Conservation (phyloP, 1,140 invertebrate species). For the Subanguina moxae region DNA sequence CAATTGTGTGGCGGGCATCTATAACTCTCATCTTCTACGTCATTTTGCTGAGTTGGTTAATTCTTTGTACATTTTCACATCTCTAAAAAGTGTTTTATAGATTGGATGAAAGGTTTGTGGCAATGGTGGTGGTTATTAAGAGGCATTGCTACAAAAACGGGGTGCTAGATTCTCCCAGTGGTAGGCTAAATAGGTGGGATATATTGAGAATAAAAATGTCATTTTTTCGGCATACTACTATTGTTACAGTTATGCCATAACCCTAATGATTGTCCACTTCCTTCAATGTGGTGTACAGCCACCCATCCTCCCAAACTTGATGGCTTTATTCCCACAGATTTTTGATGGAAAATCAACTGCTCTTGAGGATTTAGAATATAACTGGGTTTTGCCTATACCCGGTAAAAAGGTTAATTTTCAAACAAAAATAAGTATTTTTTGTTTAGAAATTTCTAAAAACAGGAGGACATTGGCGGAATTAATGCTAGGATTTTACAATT, state of each 20-base stretch:
- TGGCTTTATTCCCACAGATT: conserved; percentile 26
- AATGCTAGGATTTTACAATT: conserved; percentile 79
- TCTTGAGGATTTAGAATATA: conserved; percentile 28
- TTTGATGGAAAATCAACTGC: conserved; percentile 30
- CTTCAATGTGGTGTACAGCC: conserved; percentile 74
- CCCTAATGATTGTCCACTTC: conserved; percentile 90
- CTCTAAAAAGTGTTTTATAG: not conserved
- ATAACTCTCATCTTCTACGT: conserved; percentile 29
- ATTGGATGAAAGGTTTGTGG: conserved; percentile 8
- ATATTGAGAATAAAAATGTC: not conserved
- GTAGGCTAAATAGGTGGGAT: conserved; percentile 2
- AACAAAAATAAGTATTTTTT: not conserved
- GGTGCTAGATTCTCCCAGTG: not conserved
- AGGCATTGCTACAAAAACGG: not conserved
- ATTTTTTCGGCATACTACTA: not conserved
- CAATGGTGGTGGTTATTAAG: conserved; percentile 11
- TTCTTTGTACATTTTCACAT: not conserved
- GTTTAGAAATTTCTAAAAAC: conserved; percentile 66
- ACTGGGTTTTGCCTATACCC: conserved; percentile 18
- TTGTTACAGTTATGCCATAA: conserved; percentile 65
- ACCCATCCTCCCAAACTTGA: conserved; percentile 56
- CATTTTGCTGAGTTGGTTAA: conserved; percentile 19
- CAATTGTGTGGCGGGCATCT: conserved; percentile 45
- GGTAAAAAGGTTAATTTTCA: conserved; percentile 12
- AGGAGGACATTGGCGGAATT: conserved; percentile 76